A percentile compares a stretch with the other conserved stretches of the same genome.
Evolutionary conservation across 2,888 invertebrate species (phyloP).

Genomic region (Dryococelus australis): DNA sequence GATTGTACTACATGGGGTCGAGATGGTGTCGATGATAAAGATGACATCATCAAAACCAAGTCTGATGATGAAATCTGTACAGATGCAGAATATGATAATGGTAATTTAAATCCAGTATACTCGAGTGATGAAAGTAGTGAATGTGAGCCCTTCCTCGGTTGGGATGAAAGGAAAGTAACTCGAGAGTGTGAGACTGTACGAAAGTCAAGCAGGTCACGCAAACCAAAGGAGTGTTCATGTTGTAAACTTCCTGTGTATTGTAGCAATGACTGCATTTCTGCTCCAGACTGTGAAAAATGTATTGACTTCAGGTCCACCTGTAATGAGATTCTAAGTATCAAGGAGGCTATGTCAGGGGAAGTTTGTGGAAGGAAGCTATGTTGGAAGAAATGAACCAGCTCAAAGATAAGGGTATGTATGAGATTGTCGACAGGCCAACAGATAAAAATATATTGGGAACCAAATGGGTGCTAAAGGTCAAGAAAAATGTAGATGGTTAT

Average conservation of each 20-base stretch:
- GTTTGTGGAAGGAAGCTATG: not conserved
- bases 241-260: not conserved
- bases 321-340: not conserved
- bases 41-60: not conserved
- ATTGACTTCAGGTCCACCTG: not conserved
- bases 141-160: not conserved
- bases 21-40: not conserved
- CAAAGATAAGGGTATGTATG: not conserved
- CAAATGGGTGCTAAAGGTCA: conserved; percentile 32
- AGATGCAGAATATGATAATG: not conserved
- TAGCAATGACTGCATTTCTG: not conserved
- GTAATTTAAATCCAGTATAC: not conserved
- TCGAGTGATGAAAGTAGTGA: not conserved
- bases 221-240: not conserved
- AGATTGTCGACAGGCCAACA: conserved; percentile 12
- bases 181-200: no score
- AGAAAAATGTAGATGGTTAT: conserved; percentile 25
- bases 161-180: no score
- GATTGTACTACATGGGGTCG: not conserved
- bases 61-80: not conserved
- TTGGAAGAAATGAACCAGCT: not conserved
- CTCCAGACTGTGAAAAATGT: not conserved
- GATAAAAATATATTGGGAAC: conserved; percentile 25
- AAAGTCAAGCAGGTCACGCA: not conserved
- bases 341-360: conserved; percentile 7